phyloP scores from a whole-genome alignment of 1,140 invertebrate species.

The Drosophila yakuba region DNA sequence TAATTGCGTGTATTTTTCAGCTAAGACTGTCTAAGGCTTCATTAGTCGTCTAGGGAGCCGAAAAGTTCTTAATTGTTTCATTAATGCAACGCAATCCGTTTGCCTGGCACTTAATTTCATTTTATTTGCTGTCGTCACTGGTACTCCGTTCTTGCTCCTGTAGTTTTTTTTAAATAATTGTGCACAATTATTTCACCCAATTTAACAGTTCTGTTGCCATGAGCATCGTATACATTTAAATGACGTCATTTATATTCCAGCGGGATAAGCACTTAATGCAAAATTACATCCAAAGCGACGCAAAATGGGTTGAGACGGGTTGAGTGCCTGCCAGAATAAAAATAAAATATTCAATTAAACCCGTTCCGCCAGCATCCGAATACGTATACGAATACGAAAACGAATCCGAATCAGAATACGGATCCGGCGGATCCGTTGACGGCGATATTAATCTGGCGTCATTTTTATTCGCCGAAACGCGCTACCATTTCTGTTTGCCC shows the following conservation, averaged over 20 bases:
- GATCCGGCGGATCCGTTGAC: conserved; percentile 57
- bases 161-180: conserved; percentile 81
- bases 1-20: conserved; percentile 54
- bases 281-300: conserved; percentile 62
- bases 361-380: conserved; percentile 42
- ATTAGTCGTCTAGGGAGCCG: conserved; percentile 53
- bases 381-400: not conserved
- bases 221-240: conserved; percentile 69
- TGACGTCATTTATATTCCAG: conserved; percentile 79
- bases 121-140: conserved; percentile 71
- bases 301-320: conserved; percentile 4
- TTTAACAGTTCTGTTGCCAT: conserved; percentile 71
- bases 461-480: conserved; percentile 47
- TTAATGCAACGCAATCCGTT: conserved; percentile 80
- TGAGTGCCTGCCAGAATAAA: conserved; percentile 53
- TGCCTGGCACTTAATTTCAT: conserved; percentile 76
- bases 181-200: conserved; percentile 79
- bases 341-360: conserved; percentile 83
- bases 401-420: no score
- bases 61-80: conserved; percentile 80
- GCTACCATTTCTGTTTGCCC: conserved; percentile 14
- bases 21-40: conserved; percentile 65
- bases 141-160: conserved; percentile 5
- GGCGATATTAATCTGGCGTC: conserved; percentile 75
- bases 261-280: conserved; percentile 80